phyloP scores from a whole-genome alignment of 2,888 invertebrate species.

The Noctua pronuba region DNA sequence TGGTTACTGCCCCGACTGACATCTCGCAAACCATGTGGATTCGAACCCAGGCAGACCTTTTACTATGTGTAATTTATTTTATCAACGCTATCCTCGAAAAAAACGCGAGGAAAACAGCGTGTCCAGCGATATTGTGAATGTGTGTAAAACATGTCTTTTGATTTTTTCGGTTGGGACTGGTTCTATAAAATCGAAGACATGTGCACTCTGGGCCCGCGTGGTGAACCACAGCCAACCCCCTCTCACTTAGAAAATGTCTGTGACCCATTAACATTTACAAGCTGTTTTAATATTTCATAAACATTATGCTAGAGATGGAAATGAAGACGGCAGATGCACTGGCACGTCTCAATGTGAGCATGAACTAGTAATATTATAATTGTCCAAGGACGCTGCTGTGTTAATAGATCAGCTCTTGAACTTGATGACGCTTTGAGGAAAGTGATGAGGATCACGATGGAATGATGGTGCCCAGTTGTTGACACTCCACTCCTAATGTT shows the following conservation, averaged over 20 bases:
- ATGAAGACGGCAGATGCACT: not conserved
- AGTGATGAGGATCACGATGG: not conserved
- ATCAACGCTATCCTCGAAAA: not conserved
- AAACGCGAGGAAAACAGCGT: not conserved
- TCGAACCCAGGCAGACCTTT: not conserved
- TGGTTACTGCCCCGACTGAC: not conserved
- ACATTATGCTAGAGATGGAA: not conserved
- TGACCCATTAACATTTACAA: not conserved
- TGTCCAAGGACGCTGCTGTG: no score
- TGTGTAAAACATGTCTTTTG: no score
- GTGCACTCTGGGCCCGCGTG: not conserved
- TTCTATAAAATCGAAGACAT: not conserved
- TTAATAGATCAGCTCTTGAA: no score
- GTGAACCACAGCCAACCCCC: not conserved
- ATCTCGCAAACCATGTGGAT: not conserved
- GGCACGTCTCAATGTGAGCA: not conserved
- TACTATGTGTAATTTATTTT: no score
- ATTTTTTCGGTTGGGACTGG: not conserved
- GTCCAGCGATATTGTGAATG: not conserved
- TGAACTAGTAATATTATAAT: not conserved
- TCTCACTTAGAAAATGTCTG: not conserved
- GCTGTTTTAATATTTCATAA: not conserved
- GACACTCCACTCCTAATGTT: not conserved
- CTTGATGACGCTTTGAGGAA: not conserved
- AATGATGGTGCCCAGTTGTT: not conserved